Evolutionary conservation across 2,797 vertebrate genomes (phyloP).

Genomic region (Lemur catta): DNA sequence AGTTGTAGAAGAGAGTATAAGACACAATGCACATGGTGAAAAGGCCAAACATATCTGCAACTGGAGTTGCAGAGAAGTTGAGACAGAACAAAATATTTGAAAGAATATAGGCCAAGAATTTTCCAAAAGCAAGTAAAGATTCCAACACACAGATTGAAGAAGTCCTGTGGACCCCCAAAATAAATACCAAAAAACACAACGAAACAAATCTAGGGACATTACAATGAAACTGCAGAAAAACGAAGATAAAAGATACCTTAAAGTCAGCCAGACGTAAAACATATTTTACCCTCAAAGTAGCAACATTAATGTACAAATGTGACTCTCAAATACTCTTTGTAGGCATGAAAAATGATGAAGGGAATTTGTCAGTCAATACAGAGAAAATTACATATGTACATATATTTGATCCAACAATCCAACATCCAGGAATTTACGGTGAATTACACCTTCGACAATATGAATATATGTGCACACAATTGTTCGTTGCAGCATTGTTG

Average conservation of each 20-base stretch:
- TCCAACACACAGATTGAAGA: background rate
- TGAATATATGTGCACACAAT: too few relatives aligned
- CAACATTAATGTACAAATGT: background rate
- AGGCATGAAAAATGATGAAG: too few relatives aligned
- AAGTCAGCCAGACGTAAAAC: background rate
- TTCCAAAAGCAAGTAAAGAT: background rate
- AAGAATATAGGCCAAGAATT: background rate
- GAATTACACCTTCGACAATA: too few relatives aligned
- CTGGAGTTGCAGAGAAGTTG: background rate
- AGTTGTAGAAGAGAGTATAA: background rate
- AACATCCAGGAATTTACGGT: too few relatives aligned
- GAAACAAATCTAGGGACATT: background rate
- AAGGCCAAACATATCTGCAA: background rate
- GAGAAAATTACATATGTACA: too few relatives aligned
- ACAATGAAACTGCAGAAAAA: background rate
- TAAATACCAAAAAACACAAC: background rate
- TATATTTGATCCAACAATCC: too few relatives aligned
- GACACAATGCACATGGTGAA: background rate
- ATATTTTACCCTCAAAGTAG: background rate
- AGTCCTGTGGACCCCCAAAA: background rate
- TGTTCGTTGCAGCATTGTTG: too few relatives aligned
- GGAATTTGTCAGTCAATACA: too few relatives aligned
- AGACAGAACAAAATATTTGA: background rate
- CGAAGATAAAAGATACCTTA: background rate
- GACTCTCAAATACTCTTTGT: background rate